These are phyloP conservation scores for Labeo catla DNA, from an alignment of 2,113 vertebrate genomes.

Conservation along the genomic window DNA sequence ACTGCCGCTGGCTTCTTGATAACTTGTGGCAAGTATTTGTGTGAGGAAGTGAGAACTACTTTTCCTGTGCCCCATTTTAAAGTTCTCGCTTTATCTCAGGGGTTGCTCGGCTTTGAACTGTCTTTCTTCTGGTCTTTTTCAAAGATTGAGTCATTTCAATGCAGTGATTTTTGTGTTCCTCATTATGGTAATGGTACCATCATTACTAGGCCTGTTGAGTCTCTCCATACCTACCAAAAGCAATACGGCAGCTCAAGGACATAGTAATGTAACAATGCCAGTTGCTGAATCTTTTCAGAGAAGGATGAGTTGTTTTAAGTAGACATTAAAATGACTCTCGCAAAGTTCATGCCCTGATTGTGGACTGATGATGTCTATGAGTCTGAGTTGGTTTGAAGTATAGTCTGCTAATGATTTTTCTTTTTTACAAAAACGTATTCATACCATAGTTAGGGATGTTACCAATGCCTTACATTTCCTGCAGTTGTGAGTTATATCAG, in stretches of 20 bases:
- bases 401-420: slow-evolving; percentile 23
- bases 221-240: background rate
- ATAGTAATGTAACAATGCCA: slow-evolving; percentile 8
- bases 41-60: slow-evolving; percentile 31
- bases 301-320: slow-evolving; percentile 11
- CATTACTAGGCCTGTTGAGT: slow-evolving; percentile 22
- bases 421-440: slow-evolving; percentile 34
- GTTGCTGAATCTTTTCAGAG: background rate
- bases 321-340: slow-evolving; percentile 9
- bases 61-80: slow-evolving; percentile 19
- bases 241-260: slow-evolving; percentile 13
- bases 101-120: slow-evolving; percentile 49
- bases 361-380: slow-evolving; percentile 34
- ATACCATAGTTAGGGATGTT: slow-evolving; percentile 36
- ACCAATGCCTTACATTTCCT: slow-evolving; percentile 53
- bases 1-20: background rate
- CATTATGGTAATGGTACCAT: slow-evolving; percentile 44
- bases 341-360: slow-evolving; percentile 29
- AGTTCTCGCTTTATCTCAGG: slow-evolving; percentile 52
- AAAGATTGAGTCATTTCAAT: slow-evolving; percentile 26
- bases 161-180: background rate
- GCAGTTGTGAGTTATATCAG: slow-evolving; percentile 47
- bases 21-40: slow-evolving; percentile 36
- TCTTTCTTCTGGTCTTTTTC: slow-evolving; percentile 57
- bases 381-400: slow-evolving; percentile 27